Evolutionary conservation across 2,888 invertebrate species (phyloP).

Genomic region (Sisyra terminalis): DNA sequence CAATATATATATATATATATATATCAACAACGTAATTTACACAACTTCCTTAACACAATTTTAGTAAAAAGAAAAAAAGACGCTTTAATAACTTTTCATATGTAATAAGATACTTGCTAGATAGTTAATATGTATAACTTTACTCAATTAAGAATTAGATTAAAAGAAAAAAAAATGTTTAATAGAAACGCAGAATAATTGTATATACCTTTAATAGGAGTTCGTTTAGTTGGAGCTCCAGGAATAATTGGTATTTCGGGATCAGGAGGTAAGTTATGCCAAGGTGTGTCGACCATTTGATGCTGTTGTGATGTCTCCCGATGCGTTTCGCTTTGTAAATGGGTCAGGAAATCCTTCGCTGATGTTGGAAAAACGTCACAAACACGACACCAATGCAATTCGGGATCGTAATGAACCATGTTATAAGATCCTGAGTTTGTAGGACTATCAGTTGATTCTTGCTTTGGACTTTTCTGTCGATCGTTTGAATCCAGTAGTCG

Average conservation of each 20-base stretch:
- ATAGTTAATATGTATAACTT: too few species aligned
- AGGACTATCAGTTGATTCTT: slow-evolving; percentile 17
- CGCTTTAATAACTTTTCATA: too few species aligned
- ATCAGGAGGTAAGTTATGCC: slow-evolving; percentile 46
- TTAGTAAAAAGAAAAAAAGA: too few species aligned
- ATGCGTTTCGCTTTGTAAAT: slow-evolving; percentile 65
- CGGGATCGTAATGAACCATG: slow-evolving; percentile 75
- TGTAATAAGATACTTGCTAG: too few species aligned
- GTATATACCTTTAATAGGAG: slow-evolving; percentile 58
- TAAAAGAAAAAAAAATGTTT: too few species aligned
- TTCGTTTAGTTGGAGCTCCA: slow-evolving; percentile 56
- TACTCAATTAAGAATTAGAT: too few species aligned
- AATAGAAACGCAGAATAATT: slow-evolving; percentile 1
- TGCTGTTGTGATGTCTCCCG: slow-evolving; percentile 40
- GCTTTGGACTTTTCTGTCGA: slow-evolving; percentile 1
- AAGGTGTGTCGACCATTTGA: slow-evolving; percentile 53
- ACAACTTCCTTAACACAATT: too few species aligned
- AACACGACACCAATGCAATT: slow-evolving; percentile 78
- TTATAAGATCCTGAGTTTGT: slow-evolving; percentile 37
- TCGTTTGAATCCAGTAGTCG: slow-evolving; percentile 8
- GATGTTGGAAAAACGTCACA: slow-evolving; percentile 78
- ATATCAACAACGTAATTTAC: too few species aligned
- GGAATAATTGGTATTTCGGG: slow-evolving; percentile 52
- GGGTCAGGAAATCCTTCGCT: slow-evolving; percentile 70
- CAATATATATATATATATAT: too few species aligned